Conservation (phyloP, 2,888 invertebrate genomes). For the Chymomyza procnemis region DNA sequence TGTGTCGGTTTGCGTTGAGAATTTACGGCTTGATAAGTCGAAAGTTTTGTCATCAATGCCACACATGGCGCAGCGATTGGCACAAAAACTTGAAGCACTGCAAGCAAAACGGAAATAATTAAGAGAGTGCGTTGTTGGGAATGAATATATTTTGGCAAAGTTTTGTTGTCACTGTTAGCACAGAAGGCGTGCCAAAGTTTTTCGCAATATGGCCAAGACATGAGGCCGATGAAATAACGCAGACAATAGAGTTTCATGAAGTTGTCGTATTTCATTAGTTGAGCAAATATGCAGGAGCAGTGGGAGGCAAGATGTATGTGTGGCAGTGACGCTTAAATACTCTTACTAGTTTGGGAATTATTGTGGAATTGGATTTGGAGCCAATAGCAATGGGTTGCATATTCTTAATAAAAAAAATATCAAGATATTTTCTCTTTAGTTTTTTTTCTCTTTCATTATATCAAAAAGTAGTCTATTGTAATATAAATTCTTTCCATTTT, state of each 20-base stretch:
- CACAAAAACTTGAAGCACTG: not conserved
- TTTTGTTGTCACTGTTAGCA: conserved; percentile 21
- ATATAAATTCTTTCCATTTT: too few species aligned
- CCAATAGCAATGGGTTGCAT: too few species aligned
- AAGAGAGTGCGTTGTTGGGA: conserved; percentile 31
- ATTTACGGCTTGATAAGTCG: conserved; percentile 49
- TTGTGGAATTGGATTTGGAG: too few species aligned
- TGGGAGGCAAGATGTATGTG: not conserved
- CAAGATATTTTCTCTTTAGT: too few species aligned
- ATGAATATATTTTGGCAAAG: conserved; percentile 20
- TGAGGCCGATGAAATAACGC: conserved; percentile 9
- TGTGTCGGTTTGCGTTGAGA: conserved; percentile 1
- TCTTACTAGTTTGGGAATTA: not conserved
- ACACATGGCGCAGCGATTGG: conserved; percentile 28
- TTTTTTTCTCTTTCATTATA: too few species aligned
- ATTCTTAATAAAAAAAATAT: too few species aligned
- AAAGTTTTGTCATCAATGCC: conserved; percentile 38
- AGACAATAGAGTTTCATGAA: conserved; percentile 11
- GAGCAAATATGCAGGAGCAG: not conserved
- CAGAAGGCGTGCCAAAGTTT: conserved; percentile 18
- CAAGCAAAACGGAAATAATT: conserved; percentile 48
- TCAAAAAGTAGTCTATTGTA: too few species aligned
- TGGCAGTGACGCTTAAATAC: not conserved
- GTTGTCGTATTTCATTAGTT: conserved; percentile 60
- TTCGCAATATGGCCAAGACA: conserved; percentile 30